Conservation (phyloP, 2,797 vertebrate species). For the Pachyuromys duprasi region DNA sequence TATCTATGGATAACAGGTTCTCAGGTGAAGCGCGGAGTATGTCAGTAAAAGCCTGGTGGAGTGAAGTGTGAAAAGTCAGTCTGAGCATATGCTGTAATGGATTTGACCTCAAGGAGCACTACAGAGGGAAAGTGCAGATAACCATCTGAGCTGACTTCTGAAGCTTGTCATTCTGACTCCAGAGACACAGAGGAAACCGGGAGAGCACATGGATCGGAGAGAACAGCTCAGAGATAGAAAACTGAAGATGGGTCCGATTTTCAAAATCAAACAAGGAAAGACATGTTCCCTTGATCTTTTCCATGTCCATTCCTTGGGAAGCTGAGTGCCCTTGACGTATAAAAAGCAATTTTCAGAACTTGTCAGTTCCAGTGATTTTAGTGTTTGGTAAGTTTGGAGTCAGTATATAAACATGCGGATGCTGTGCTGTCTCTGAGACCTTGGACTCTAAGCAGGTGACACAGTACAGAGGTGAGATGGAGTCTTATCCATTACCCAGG, state of each 20-base stretch:
- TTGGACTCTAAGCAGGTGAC: not conserved
- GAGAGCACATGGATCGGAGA: slow-evolving; percentile 75
- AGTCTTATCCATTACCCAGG: not conserved
- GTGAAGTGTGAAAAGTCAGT: slow-evolving; percentile 87
- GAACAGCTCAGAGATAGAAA: slow-evolving; percentile 77
- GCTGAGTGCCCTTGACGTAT: not conserved
- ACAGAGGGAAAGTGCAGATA: slow-evolving; percentile 89
- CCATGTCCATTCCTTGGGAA: not conserved
- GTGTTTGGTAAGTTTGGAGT: not conserved
- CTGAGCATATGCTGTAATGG: slow-evolving; percentile 87
- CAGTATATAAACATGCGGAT: not conserved
- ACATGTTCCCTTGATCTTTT: slow-evolving; percentile 28
- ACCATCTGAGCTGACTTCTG: slow-evolving; percentile 88
- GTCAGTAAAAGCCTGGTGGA: slow-evolving; percentile 82
- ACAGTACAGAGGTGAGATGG: not conserved
- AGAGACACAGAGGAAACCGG: slow-evolving; percentile 79
- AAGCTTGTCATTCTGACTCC: slow-evolving; percentile 85
- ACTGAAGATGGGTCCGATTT: slow-evolving; percentile 77
- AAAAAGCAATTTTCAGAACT: not conserved
- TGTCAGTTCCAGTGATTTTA: not conserved
- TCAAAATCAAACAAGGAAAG: slow-evolving; percentile 56
- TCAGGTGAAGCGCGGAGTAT: slow-evolving; percentile 83
- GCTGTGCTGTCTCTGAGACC: not conserved
- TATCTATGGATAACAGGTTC: slow-evolving; percentile 84
- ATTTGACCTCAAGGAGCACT: slow-evolving; percentile 88